Evolutionary conservation across 2,113 vertebrate species (phyloP).

Genomic region (Probosciger aterrimus): DNA sequence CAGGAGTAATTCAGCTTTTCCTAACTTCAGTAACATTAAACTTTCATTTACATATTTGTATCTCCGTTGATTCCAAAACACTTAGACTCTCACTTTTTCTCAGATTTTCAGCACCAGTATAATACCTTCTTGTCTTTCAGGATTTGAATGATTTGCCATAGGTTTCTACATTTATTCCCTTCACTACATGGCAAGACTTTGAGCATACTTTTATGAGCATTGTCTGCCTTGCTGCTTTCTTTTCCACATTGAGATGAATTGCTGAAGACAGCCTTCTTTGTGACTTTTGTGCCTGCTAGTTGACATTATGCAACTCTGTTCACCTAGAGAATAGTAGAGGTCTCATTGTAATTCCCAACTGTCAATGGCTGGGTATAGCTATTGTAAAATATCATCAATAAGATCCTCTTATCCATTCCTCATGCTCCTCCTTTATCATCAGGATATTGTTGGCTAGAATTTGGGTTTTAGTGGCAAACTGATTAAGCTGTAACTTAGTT

Average conservation of each 20-base stretch:
- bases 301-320: background rate
- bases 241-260: background rate
- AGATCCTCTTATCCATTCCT: background rate
- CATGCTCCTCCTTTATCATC: background rate
- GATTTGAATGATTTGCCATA: background rate
- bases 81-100: background rate
- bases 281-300: background rate
- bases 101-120: background rate
- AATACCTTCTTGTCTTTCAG: background rate
- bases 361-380: background rate
- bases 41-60: background rate
- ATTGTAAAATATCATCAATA: background rate
- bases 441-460: background rate
- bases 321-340: background rate
- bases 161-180: background rate
- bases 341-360: background rate
- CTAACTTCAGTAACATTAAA: background rate
- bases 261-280: background rate
- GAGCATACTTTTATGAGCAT: background rate
- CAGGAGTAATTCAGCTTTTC: background rate
- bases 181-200: background rate
- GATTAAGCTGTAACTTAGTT: constrained; percentile 63
- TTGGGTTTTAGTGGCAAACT: background rate
- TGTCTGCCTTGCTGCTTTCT: background rate
- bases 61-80: background rate